Conservation (phyloP, 2,888 invertebrate genomes). For the Sphinx pinastri region DNA sequence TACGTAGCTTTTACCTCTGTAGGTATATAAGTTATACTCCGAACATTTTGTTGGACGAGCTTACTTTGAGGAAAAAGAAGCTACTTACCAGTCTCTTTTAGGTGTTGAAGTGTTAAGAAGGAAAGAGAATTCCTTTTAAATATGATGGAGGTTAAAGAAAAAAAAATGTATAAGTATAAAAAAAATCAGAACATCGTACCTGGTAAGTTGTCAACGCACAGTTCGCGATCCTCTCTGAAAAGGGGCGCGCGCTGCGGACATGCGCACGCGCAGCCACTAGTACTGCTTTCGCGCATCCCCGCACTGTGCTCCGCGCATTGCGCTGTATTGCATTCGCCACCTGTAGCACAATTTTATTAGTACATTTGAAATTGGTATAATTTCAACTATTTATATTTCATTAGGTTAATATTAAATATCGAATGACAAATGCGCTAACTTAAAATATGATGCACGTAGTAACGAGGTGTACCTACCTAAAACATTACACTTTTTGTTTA, state of each 20-base stretch:
- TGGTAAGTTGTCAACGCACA: constrained; percentile 93
- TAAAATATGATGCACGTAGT: no score
- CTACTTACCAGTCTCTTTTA: no score
- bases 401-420: neutral
- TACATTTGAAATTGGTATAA: neutral
- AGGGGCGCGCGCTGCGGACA: constrained; percentile 90
- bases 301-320: constrained; percentile 76
- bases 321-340: constrained; percentile 66
- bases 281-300: constrained; percentile 50
- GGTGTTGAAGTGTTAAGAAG: no score
- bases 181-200: constrained; percentile 75
- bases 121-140: no score
- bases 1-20: no score
- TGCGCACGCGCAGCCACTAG: constrained; percentile 87
- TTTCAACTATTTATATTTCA: neutral
- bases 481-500: neutral
- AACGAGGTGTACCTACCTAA: neutral
- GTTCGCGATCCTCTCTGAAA: constrained; percentile 92
- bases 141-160: no score
- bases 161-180: no score
- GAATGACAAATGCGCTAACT: no score
- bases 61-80: no score
- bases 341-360: constrained; percentile 40
- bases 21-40: no score
- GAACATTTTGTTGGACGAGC: no score